These are phyloP conservation scores for Gambusia affinis DNA, from an alignment of 2,113 vertebrate species.

Conservation along the genomic window DNA sequence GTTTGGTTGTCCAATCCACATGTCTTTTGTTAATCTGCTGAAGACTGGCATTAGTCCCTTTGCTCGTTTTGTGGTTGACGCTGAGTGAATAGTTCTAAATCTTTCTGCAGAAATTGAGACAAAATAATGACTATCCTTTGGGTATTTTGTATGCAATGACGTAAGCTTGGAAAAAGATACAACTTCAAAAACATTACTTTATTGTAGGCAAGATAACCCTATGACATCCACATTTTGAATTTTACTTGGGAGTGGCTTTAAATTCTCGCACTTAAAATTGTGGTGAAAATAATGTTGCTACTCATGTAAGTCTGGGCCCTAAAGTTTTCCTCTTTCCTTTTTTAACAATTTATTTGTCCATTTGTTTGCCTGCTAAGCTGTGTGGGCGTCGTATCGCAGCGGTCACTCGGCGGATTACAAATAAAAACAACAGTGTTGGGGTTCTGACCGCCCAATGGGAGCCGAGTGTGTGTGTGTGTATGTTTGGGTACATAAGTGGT, in stretches of 20 bases:
- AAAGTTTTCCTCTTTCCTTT: slow-evolving; percentile 12
- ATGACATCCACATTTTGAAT: neutral
- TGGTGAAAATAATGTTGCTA: neutral
- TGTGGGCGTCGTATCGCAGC: slow-evolving; percentile 55
- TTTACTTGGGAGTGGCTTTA: neutral
- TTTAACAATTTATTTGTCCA: slow-evolving; percentile 15
- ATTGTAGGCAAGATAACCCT: neutral
- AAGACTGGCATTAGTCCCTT: neutral
- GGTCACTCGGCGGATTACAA: slow-evolving; percentile 61
- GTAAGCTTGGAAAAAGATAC: too few species aligned
- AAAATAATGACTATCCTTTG: neutral
- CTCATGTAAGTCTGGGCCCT: neutral
- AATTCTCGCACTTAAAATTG: neutral
- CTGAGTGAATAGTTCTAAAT: neutral
- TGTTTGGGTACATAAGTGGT: slow-evolving; percentile 20
- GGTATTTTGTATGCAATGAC: neutral
- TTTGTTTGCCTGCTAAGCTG: neutral
- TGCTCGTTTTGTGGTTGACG: neutral
- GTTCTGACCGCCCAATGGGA: slow-evolving; percentile 35
- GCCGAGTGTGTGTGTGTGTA: slow-evolving; percentile 14
- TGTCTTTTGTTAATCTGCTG: neutral
- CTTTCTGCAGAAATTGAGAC: neutral
- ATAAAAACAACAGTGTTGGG: slow-evolving; percentile 61
- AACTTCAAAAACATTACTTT: neutral
- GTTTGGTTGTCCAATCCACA: neutral